Conservation (phyloP, 2,888 invertebrate species). For the Siphonodentalium dalli region DNA sequence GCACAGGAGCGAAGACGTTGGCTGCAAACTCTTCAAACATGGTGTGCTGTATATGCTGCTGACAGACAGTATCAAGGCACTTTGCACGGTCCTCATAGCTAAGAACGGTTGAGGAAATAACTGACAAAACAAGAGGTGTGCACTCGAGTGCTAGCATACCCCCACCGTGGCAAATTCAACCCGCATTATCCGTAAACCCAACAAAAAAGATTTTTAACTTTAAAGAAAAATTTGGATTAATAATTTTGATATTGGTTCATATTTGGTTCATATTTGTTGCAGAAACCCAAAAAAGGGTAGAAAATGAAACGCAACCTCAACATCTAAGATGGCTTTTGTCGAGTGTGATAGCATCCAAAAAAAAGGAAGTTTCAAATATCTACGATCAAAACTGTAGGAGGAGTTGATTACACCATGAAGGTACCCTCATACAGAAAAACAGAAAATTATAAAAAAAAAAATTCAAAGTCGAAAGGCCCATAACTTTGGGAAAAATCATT, state of each 20-base stretch:
- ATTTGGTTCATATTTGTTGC: too few species aligned
- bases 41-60: slow-evolving; percentile 83
- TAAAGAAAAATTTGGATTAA: neutral
- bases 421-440: too few species aligned
- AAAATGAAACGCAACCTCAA: too few species aligned
- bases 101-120: slow-evolving; percentile 34
- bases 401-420: too few species aligned
- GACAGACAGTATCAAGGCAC: slow-evolving; percentile 83
- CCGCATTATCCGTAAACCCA: neutral
- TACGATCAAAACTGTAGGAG: too few species aligned
- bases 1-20: slow-evolving; percentile 67
- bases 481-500: too few species aligned
- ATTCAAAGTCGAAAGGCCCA: too few species aligned
- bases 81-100: slow-evolving; percentile 92
- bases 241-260: neutral
- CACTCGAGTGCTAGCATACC: neutral
- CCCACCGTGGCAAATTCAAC: neutral
- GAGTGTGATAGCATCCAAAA: too few species aligned
- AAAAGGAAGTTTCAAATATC: too few species aligned
- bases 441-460: too few species aligned
- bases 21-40: slow-evolving; percentile 86
- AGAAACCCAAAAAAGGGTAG: too few species aligned
- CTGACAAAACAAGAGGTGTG: neutral
- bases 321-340: too few species aligned
- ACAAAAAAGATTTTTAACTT: neutral